Evolutionary conservation across 2,797 vertebrate species (phyloP).

Genomic region (Atherinosoma microstoma): DNA sequence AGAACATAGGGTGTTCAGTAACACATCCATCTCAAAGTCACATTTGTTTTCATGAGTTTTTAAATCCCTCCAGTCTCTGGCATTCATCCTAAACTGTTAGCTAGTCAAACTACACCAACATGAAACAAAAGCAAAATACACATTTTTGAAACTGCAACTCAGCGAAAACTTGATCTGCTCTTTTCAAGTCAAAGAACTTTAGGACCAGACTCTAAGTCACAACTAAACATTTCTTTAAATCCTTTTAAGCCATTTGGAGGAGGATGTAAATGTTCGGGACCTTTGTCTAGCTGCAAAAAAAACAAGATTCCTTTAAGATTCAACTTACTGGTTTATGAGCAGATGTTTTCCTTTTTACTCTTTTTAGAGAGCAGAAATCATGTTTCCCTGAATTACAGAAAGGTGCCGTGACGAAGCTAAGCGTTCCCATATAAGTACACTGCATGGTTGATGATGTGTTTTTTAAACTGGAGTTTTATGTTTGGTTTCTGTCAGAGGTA

Average conservation of each 20-base stretch:
- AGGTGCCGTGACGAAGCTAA: neutral
- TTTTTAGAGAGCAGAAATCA: conserved; percentile 2
- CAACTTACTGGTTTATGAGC: conserved; percentile 1
- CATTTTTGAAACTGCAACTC: neutral
- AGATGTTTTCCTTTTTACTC: neutral
- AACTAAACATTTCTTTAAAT: conserved; percentile 11
- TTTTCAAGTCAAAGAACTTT: neutral
- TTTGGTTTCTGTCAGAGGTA: neutral
- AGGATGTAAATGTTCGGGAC: conserved; percentile 9
- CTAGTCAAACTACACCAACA: neutral
- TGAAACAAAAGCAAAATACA: neutral
- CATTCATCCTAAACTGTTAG: too few relatives aligned
- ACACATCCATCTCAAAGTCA: neutral
- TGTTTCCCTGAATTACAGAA: neutral
- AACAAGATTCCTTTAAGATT: neutral
- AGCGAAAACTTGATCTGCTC: neutral
- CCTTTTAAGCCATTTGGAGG: neutral
- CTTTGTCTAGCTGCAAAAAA: conserved; percentile 2
- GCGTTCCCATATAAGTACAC: neutral
- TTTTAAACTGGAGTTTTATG: neutral
- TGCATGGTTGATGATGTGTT: neutral
- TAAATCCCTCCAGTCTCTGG: too few relatives aligned
- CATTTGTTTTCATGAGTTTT: too few relatives aligned
- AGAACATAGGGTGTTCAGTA: conserved; percentile 3
- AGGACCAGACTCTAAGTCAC: neutral